Evolutionary conservation across 2,888 invertebrate species (phyloP).

Genomic region (Sphaeridia pumilis): DNA sequence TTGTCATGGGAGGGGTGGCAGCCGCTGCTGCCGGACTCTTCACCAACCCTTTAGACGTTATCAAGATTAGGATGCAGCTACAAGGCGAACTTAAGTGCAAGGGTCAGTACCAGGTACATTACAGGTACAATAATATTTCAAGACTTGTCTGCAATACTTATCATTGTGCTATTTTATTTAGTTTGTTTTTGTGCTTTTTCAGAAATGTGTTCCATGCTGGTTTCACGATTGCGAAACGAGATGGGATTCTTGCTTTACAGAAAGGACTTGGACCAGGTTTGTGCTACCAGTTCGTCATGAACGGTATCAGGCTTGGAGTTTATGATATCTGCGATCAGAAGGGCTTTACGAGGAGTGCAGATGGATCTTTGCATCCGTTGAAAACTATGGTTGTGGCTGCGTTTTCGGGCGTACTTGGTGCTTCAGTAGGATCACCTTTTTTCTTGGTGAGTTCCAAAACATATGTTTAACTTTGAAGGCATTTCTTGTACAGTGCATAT

Average conservation of each 20-base stretch:
- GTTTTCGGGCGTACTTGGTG: conserved; percentile 64
- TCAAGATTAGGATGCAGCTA: conserved; percentile 79
- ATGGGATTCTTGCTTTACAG: conserved; percentile 58
- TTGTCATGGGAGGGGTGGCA: conserved; percentile 61
- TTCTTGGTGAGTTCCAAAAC: conserved; percentile 54
- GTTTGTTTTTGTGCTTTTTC: conserved; percentile 25
- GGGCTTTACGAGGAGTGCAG: conserved; percentile 49
- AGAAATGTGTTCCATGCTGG: conserved; percentile 67
- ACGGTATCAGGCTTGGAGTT: conserved; percentile 61
- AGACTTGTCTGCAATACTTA: too few relatives aligned
- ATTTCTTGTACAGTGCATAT: too few relatives aligned
- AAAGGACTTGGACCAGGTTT: conserved; percentile 71
- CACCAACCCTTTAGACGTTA: conserved; percentile 50
- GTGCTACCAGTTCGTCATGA: conserved; percentile 75
- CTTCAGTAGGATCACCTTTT: conserved; percentile 70
- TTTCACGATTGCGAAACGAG: conserved; percentile 62
- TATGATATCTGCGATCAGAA: conserved; percentile 60
- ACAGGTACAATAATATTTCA: conserved; percentile 38
- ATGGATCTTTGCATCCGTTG: conserved; percentile 54
- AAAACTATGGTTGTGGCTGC: conserved; percentile 62
- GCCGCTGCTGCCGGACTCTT: conserved; percentile 72
- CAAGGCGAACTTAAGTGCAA: conserved; percentile 67
- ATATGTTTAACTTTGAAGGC: too few relatives aligned
- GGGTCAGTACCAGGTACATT: conserved; percentile 59
- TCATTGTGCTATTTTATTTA: too few relatives aligned